A percentile compares a stretch with the other conserved stretches of the same genome.
These are phyloP conservation scores for Drosophila teissieri DNA, from an alignment of 1,140 invertebrate species.

Conservation along the genomic window DNA sequence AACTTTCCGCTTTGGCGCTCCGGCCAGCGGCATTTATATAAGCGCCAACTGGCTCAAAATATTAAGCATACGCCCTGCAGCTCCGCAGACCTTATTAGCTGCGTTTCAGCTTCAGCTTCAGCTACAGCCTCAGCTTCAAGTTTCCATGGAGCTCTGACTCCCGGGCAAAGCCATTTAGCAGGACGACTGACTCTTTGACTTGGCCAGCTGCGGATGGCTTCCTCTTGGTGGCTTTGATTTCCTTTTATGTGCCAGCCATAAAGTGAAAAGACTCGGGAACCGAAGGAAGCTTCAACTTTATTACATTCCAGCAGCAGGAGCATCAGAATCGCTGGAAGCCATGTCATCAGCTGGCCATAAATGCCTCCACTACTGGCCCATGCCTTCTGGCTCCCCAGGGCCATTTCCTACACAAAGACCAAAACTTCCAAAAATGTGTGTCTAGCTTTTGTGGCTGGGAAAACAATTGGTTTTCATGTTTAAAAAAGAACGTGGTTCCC, in stretches of 20 bases:
- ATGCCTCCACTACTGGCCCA: conserved; percentile 26
- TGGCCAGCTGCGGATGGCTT: conserved; percentile 28
- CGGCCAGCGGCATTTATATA: conserved; percentile 65
- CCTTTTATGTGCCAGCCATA: conserved; percentile 74
- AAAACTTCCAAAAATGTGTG: background rate
- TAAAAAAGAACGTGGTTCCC: background rate
- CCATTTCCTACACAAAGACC: conserved; percentile 12
- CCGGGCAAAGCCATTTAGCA: conserved; percentile 28
- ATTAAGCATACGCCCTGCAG: conserved; percentile 61
- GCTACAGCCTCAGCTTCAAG: background rate
- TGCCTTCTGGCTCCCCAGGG: background rate
- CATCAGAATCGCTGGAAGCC: conserved; percentile 16
- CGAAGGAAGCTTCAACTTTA: conserved; percentile 58
- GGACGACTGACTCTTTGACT: conserved; percentile 56
- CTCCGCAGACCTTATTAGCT: conserved; percentile 53
- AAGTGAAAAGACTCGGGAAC: conserved; percentile 49
- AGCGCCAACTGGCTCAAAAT: conserved; percentile 66
- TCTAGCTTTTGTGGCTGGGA: background rate
- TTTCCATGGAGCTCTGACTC: conserved; percentile 16
- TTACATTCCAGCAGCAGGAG: conserved; percentile 62
- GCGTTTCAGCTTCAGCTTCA: background rate
- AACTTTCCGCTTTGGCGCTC: conserved; percentile 68
- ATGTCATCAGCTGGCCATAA: conserved; percentile 58
- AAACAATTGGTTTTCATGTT: background rate
- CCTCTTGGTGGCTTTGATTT: conserved; percentile 54